Base-by-base conservation (phyloP, 2,888 invertebrate genomes). In the Odontomyia ornata region DNA sequence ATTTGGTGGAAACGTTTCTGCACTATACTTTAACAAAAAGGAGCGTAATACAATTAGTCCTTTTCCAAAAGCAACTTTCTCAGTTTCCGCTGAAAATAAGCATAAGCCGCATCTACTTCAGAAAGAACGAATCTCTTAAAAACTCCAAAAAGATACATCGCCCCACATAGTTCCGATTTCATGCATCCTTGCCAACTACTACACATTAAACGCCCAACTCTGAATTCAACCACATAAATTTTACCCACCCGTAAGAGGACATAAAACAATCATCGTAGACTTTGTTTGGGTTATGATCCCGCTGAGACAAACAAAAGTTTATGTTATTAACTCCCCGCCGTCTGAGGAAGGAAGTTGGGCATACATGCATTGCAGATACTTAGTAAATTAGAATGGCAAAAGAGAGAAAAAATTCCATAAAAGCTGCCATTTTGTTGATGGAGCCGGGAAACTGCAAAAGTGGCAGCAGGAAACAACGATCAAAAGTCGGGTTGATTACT, bases 191-290 rank as follows among this genome's bases (percentile, higher is more conserved):
- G 52, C 18, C 25, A 18, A 18, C 18, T 21, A n/a, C 13, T 36
- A 36, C 46, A 36, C 46, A 27, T 5, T 21, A 64, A 64, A 28
- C 7, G 15, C n/a, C 28, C 11, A 5, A 5, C 36, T 18, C 52
- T 52, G 7, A 13, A 18, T 18, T 18, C 4, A 52, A 52, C 52
- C 15, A 52, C 52, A 52, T n/a, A 52, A 13, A 18, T 52, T 52
- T 52, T 18, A 18, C 13, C 15, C 15, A 9, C 13, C 15, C 18
- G 52, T 18, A 52, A 52, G 18, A 52, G 18, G 43, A 76, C 78
- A 77, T 78, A 78, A 77, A 77, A 76, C 67, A 78, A 78, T 77
- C 78, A 78, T 77, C 77, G 46, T 62, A 77, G 71, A 60, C 67
- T 67, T 18, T n/a, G 27, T 23, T 60, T 57, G 57, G 69, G 69